A percentile compares a stretch with the other conserved stretches of the same genome.
Evolutionary conservation across 2,888 invertebrate genomes (phyloP).

Genomic region (Thera britannica): DNA sequence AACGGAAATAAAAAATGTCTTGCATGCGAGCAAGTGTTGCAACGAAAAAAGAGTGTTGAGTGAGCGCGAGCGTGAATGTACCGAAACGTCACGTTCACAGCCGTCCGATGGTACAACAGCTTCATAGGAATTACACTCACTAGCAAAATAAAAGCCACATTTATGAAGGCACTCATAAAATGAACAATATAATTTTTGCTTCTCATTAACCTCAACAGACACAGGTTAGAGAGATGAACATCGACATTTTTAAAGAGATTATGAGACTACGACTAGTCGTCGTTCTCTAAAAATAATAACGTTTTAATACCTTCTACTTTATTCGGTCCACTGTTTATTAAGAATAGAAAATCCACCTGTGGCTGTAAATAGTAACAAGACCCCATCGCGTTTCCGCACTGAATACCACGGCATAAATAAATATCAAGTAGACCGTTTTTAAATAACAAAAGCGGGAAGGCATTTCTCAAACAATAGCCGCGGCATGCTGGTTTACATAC

Average conservation of each 20-base stretch:
- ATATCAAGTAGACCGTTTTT: slow-evolving; percentile 23
- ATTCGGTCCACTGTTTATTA: slow-evolving; percentile 1
- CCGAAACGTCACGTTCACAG: slow-evolving; percentile 7
- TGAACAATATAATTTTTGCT: no score
- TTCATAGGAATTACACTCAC: slow-evolving; percentile 3
- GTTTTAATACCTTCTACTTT: not conserved
- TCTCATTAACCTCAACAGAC: no score
- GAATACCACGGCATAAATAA: slow-evolving; percentile 27
- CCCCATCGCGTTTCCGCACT: slow-evolving; percentile 11
- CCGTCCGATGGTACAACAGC: slow-evolving; percentile 15
- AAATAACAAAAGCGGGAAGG: slow-evolving; percentile 21
- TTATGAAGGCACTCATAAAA: no score
- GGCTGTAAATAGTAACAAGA: slow-evolving; percentile 13
- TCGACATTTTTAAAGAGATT: no score
- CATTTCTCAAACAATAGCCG: slow-evolving; percentile 26
- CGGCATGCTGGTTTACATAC: slow-evolving; percentile 18
- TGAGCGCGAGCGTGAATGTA: slow-evolving; percentile 18
- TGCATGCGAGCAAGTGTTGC: slow-evolving; percentile 24
- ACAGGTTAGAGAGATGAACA: no score
- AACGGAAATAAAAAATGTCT: slow-evolving; percentile 27
- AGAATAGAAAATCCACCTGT: slow-evolving; percentile 21
- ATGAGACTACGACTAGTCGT: no score
- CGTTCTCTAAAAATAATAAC: not conserved
- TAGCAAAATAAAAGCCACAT: not conserved
- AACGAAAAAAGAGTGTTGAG: slow-evolving; percentile 19